phyloP scores from a whole-genome alignment of 2,888 invertebrate species.

The Yponomeuta plumbellus region DNA sequence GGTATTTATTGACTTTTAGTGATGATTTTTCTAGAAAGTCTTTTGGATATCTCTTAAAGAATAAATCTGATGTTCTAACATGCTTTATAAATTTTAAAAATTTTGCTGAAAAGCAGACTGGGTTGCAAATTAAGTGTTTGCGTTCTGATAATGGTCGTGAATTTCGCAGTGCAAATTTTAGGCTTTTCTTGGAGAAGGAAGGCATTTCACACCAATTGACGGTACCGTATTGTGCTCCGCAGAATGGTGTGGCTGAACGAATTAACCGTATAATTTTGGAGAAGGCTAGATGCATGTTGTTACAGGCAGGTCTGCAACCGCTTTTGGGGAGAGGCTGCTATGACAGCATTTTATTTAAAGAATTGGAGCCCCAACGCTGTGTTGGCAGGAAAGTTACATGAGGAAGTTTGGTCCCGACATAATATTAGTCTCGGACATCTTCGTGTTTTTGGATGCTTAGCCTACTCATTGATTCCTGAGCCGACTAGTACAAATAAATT shows the following conservation, averaged over 20 bases:
- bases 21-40: conserved; percentile 5
- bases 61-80: not conserved
- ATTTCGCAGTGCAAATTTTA: conserved; percentile 23
- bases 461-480: conserved; percentile 17
- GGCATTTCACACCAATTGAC: conserved; percentile 30
- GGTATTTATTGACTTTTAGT: not conserved
- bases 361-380: conserved; percentile 14
- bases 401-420: conserved; percentile 8
- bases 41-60: conserved; percentile 4
- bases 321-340: conserved; percentile 23
- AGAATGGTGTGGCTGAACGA: conserved; percentile 34
- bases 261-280: conserved; percentile 21
- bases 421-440: conserved; percentile 16
- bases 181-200: conserved; percentile 11
- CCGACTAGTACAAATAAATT: conserved; percentile 3
- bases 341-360: conserved; percentile 17
- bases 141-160: conserved; percentile 26
- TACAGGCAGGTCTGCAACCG: conserved; percentile 18
- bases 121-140: conserved; percentile 21
- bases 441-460: conserved; percentile 17
- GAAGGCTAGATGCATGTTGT: conserved; percentile 20
- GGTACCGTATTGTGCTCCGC: conserved; percentile 29
- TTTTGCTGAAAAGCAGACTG: conserved; percentile 25
- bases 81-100: conserved; percentile 12
- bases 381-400: not conserved